These are phyloP conservation scores for Corythaixoides concolor DNA, from an alignment of 2,113 vertebrate genomes.

Conservation along the genomic window DNA sequence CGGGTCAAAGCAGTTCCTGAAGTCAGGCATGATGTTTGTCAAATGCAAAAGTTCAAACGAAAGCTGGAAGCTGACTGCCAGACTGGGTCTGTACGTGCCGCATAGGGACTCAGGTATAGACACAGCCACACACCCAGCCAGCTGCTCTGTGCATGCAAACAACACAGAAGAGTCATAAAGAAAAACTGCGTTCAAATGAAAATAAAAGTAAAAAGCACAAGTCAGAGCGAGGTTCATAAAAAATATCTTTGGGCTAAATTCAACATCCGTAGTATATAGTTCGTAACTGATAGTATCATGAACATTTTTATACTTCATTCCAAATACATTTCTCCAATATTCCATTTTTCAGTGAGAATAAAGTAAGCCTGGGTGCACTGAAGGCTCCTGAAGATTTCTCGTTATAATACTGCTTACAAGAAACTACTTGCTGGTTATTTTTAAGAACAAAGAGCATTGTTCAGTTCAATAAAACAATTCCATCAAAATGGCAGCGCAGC, in stretches of 20 bases:
- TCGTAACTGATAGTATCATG: background rate
- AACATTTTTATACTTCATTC: background rate
- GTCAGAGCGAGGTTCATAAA: accelerated
- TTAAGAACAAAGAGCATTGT: background rate
- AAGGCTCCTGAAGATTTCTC: background rate
- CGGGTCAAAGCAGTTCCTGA: background rate
- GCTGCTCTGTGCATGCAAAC: background rate
- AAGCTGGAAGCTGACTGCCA: background rate
- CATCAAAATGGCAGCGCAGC: background rate
- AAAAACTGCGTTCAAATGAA: background rate
- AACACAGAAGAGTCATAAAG: background rate
- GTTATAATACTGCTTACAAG: background rate
- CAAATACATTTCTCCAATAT: background rate
- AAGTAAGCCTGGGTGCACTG: background rate
- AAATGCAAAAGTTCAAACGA: background rate
- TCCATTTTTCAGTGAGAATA: too few species aligned
- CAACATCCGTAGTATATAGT: background rate
- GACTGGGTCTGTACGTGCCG: background rate
- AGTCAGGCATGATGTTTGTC: background rate
- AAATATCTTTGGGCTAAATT: background rate
- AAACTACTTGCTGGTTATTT: background rate
- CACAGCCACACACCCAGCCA: background rate
- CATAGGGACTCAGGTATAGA: background rate
- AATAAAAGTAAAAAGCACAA: background rate
- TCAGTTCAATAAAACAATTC: background rate